Evolutionary conservation across 37 sponge, comb jelly and placozoan species (phyloP), one percentile per base, ranked within the genome.

Genomic region (Amphimedon queenslandica): DNA sequence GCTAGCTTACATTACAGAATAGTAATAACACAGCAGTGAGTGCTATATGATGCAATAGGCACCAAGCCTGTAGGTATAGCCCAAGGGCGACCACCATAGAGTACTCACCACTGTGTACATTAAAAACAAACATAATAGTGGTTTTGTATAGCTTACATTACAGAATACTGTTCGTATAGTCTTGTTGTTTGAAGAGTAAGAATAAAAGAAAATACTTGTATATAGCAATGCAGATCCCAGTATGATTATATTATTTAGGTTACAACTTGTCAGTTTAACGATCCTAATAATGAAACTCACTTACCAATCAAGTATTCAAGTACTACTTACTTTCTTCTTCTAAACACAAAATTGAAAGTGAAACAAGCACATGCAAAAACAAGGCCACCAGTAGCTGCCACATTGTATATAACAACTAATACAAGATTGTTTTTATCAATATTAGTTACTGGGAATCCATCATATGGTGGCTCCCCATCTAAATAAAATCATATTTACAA

Each of bases 231-330:
- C 35, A 30, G 66, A 31, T 64, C 66, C 66, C 20, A 35, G 3
- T 33, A 64, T 64, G 33, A 64, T 64, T 3, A 64, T 3, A 33
- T 30, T 33, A 35, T 64, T 64, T 35, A 64, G 35, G 21, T 64
- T 64, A 33, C 34, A 35, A 33, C 66, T 64, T 1, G 66, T 33
- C 66, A 64, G 66, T 29, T 33, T 3, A 31, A 64, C 66, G 33
- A 64, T 4, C 32, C 66, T 64, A 4, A 31, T 33, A 13, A 8
- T n/a, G n/a, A 47, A 47, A 47, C 51, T 18, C 13, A 18, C 8
- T 47, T 18, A 47, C 13, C 13, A 47, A 18, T 13, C 13, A 47
- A 47, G 8, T 47, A 47, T 47, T 8, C 13, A 18, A 47, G 8
- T 47, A 47, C 8, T 47, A 13, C 51, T 47, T 18, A 47, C 51